phyloP scores from a whole-genome alignment of 2,113 vertebrate genomes.

The Hassar affinis region DNA sequence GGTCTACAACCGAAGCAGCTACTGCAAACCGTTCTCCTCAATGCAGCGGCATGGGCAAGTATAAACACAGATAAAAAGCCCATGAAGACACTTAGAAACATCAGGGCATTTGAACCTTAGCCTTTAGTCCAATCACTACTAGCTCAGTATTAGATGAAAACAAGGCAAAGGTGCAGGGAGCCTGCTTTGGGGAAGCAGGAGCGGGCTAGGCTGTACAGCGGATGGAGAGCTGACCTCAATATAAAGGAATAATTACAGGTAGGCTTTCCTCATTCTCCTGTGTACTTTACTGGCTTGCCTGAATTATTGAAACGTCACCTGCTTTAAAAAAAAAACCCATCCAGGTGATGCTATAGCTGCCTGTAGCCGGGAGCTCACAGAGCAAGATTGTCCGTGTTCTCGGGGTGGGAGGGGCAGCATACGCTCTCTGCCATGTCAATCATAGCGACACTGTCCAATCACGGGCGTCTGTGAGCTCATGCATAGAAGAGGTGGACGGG shows the following conservation, averaged over 20 bases:
- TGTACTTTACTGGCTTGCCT: not conserved
- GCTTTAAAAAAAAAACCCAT: not conserved
- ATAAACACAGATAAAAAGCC: no score
- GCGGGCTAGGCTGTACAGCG: not conserved
- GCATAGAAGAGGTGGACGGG: no score
- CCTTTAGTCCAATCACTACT: no score
- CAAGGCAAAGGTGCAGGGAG: not conserved
- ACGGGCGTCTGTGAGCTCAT: no score
- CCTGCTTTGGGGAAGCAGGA: not conserved
- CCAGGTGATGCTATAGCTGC: no score
- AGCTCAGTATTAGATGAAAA: not conserved
- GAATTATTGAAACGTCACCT: not conserved
- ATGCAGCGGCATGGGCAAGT: not conserved
- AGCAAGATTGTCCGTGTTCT: no score
- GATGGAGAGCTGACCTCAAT: not conserved
- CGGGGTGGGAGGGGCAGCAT: no score
- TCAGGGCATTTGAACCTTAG: not conserved
- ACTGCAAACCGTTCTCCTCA: not conserved
- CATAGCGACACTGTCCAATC: no score
- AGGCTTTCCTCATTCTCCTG: slow-evolving; percentile 28
- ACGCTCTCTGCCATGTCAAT: no score
- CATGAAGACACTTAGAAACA: not conserved
- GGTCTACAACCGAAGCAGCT: not conserved
- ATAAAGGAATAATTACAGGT: slow-evolving; percentile 55
- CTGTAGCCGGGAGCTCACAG: no score